Percentiles rank a stretch among this genome's conserved stretches.
phyloP scores from a whole-genome alignment of 2,113 vertebrate species.

The Perca fluviatilis region DNA sequence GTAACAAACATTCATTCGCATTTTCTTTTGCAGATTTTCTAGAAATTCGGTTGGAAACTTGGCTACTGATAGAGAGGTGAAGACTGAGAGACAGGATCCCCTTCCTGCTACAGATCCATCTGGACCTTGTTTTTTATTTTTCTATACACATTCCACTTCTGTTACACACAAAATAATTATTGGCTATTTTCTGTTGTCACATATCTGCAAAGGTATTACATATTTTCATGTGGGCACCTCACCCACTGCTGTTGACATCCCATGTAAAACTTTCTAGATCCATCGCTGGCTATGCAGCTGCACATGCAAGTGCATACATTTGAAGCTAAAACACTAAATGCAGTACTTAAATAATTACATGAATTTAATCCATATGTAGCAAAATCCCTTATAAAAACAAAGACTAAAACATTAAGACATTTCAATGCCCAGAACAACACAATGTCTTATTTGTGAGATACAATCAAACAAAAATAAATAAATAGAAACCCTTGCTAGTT shows the following conservation, averaged over 20 bases:
- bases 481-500: not conserved
- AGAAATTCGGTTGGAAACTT: no score
- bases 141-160: no score
- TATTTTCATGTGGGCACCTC: not conserved
- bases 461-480: conserved; percentile 8
- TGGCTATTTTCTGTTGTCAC: not conserved
- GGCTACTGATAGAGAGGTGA: no score
- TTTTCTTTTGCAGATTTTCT: no score
- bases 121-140: no score
- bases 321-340: not conserved
- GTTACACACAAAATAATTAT: not conserved
- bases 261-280: not conserved
- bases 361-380: not conserved
- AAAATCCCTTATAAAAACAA: not conserved
- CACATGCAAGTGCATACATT: not conserved
- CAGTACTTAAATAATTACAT: not conserved
- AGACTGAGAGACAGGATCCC: no score
- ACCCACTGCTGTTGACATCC: not conserved
- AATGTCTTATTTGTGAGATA: not conserved
- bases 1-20: no score
- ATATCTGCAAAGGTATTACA: not conserved
- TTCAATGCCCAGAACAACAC: not conserved
- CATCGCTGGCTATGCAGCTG: not conserved
- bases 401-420: not conserved
- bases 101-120: no score